Base-by-base conservation (phyloP, 2,797 vertebrate species). In the Spinus olivaceus region DNA sequence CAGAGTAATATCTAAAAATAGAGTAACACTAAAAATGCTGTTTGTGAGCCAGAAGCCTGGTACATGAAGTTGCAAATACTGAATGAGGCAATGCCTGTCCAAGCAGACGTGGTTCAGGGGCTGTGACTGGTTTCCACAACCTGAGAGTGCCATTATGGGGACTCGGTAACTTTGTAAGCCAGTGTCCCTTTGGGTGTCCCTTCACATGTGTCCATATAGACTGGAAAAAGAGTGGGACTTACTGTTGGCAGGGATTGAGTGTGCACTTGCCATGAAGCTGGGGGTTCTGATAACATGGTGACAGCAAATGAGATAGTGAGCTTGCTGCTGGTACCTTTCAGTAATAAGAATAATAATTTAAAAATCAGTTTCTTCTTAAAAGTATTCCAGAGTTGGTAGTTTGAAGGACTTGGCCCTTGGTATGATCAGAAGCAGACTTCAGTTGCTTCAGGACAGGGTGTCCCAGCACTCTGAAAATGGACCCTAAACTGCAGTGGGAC, bases 61-160 rank as follows among this genome's bases (percentile, higher is more conserved):
- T 57, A 24, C 1, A 0, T 0, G 0, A 66, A 61, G 53, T 49
- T 63, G 51, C 33, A 73, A 63, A 63, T 41, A 33, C 10, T 9
- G 47, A 51, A 37, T 28, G 24, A 50, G n/a, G 35, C 59, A 30
- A 10, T 21, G 21, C 13, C 42, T 79, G 70, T 27, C 71, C 73
- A 56, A 91, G 59, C 10, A 32, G 65, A 59, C 8, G 0, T 28
- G 12, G 20, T 57, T 49, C 39, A 50, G 41, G 27, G 35, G 8
- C 24, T 4, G 2, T 1, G 2, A 25, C 21, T 27, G 14, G 4
- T 74, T 83, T 61, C 28, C 5, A 10, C 10, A 30, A 25, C 4
- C 27, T 49, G 19, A 17, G 24, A 51, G 32, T 42, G 23, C 17
- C 2, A 5, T 86, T 72, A 47, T 49, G 42, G 47, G 46, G 17